These are phyloP conservation scores for Xenotilapia caudafasciata DNA, from an alignment of 2,113 vertebrate species.

Conservation along the genomic window DNA sequence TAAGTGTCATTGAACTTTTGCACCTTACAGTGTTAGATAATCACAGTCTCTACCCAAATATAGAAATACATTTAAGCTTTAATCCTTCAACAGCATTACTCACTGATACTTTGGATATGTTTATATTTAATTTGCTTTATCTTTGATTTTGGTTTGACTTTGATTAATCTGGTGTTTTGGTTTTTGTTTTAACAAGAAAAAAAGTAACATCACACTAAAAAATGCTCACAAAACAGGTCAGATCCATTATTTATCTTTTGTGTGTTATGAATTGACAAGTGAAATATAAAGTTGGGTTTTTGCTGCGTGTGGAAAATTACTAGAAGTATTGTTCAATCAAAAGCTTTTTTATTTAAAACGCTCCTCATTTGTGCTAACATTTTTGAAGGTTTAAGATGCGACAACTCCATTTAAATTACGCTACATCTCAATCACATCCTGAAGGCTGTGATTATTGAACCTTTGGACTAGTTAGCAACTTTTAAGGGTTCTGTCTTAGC, in stretches of 20 bases:
- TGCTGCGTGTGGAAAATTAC: background rate
- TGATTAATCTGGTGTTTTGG: background rate
- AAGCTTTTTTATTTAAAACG: background rate
- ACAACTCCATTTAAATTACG: background rate
- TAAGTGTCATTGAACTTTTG: background rate
- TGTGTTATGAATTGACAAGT: background rate
- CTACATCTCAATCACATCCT: background rate
- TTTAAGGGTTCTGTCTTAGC: background rate
- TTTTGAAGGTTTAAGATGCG: background rate
- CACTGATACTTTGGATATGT: background rate
- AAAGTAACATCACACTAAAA: background rate
- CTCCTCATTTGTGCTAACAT: background rate
- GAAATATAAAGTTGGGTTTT: background rate
- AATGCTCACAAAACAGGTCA: background rate
- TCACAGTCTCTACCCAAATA: background rate
- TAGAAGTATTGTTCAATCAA: background rate
- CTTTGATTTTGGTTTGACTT: background rate
- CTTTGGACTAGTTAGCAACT: background rate
- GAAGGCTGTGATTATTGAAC: background rate
- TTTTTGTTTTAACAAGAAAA: rapidly evolving
- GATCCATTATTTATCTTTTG: background rate
- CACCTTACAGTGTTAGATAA: background rate
- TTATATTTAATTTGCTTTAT: background rate
- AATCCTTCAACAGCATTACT: background rate
- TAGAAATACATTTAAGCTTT: background rate